Conservation (phyloP, 2,113 vertebrate species). For the Corvus hawaiiensis region DNA sequence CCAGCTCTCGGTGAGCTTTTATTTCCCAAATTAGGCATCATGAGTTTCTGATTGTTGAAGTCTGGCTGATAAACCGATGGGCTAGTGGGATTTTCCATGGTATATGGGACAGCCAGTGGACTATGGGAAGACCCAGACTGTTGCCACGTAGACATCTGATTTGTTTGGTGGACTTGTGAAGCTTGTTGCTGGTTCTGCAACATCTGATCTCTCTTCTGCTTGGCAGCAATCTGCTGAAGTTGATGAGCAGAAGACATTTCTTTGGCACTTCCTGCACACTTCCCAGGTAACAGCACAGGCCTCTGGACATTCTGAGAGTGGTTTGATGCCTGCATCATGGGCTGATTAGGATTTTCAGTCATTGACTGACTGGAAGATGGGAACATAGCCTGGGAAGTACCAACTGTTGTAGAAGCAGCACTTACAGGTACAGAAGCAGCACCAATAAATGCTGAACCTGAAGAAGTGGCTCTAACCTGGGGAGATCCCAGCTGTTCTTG, state of each 20-base stretch:
- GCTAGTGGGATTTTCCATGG: conserved; percentile 87
- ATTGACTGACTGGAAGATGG: conserved; percentile 68
- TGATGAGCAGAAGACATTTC: conserved; percentile 90
- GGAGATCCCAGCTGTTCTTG: conserved; percentile 88
- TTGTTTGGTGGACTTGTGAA: conserved; percentile 66
- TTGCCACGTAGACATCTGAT: conserved; percentile 82
- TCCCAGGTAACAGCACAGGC: conserved; percentile 82
- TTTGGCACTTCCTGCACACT: conserved; percentile 80
- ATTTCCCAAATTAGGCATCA: conserved; percentile 78
- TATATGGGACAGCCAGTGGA: conserved; percentile 77
- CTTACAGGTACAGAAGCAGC: conserved; percentile 78
- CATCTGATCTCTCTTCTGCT: conserved; percentile 81
- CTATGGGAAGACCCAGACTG: conserved; percentile 82
- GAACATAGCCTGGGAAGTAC: conserved; percentile 74
- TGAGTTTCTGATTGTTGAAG: conserved; percentile 83
- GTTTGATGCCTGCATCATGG: conserved; percentile 71
- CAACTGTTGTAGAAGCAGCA: conserved; percentile 76
- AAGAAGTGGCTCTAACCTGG: conserved; percentile 82
- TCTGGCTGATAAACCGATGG: conserved; percentile 87
- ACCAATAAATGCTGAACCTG: conserved; percentile 80
- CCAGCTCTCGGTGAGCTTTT: conserved; percentile 87
- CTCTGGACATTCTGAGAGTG: conserved; percentile 76
- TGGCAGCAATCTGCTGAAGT: conserved; percentile 85
- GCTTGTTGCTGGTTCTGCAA: conserved; percentile 76
- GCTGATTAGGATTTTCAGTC: conserved; percentile 65